Evolutionary conservation across 2,888 invertebrate genomes (phyloP).

Genomic region (Scaptomyza cyrtandrae): DNA sequence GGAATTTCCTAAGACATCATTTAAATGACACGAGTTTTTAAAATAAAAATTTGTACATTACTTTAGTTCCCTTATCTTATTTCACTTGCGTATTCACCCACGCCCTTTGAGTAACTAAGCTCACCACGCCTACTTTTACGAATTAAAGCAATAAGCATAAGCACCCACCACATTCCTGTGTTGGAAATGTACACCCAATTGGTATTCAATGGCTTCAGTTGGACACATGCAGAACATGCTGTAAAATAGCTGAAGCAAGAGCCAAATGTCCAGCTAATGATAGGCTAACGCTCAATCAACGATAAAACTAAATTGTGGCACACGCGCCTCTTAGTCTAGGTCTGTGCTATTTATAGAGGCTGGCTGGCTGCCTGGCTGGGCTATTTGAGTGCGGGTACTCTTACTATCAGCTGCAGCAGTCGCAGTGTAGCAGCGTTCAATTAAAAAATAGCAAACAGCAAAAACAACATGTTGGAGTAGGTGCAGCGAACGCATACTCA

Average conservation of each 20-base stretch:
- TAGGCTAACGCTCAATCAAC: conserved; percentile 78
- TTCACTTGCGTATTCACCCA: conserved; percentile 8
- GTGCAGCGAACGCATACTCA: conserved; percentile 64
- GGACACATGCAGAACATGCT: conserved; percentile 29
- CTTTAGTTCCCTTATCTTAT: background rate
- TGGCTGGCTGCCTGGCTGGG: conserved; percentile 31
- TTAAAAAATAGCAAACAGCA: conserved; percentile 39
- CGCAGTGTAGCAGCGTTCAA: conserved; percentile 54
- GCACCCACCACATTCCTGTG: conserved; percentile 23
- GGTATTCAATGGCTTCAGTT: conserved; percentile 32
- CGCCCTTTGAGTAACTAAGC: background rate
- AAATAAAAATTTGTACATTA: too few relatives aligned
- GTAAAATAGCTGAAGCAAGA: conserved; percentile 41
- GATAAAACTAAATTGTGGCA: conserved; percentile 78
- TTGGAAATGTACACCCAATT: conserved; percentile 39
- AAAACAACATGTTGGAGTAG: conserved; percentile 56
- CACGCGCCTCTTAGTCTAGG: conserved; percentile 61
- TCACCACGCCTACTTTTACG: conserved; percentile 11
- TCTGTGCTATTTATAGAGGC: conserved; percentile 61
- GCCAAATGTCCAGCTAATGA: conserved; percentile 72
- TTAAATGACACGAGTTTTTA: background rate
- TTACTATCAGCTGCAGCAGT: conserved; percentile 55
- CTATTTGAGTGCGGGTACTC: conserved; percentile 39
- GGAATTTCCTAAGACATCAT: background rate
- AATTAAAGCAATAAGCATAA: conserved; percentile 33